Base-by-base conservation (phyloP, 2,888 invertebrate genomes). In the Mesochorus sp. region DNA sequence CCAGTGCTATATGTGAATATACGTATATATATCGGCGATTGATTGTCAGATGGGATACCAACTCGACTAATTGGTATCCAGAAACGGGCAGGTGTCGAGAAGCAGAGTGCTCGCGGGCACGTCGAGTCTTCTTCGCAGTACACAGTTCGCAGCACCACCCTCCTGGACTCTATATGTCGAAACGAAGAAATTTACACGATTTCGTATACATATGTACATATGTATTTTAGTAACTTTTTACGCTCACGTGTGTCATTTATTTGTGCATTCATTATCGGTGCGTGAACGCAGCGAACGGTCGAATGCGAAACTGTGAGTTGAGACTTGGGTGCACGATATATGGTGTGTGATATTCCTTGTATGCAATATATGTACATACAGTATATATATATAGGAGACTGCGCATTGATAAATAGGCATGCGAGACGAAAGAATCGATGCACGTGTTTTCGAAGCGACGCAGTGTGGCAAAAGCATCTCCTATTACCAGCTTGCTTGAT, bases 1-100 rank as follows among this genome's bases (percentile, higher is more conserved):
- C 19, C 2, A 12, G 10, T 37, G 5, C n/a, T 8, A 10, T 8
- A 10, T 12, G 8, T 47, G 8, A n/a, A 19, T n/a, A 34, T 34
- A 21, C 39, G 8, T 21, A 19, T 31, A 42, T 51, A 51, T 64
- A 68, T 70, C 49, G 57, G 44, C 73, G 70, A 74, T 78, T 72
- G 78, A 78, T 78, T 78, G 74, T 78, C 78, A 57, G 37, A 17
- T 37, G 74, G 74, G 64, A 74, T 78, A 78, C 78, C 78, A 37
- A 78, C 70, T 44, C 44, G 74, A 78, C 78, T 78, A 74, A 78
- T 78, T 78, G 78, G 64, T 73, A 70, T 70, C 78, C 51, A 70
- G 64, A 70, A 74, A 70, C 42, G 44, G 64, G 64, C 78, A 74
- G 78, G 78, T 78, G 78, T 70, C 68, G 34, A 6, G 4, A n/a